Evolutionary conservation across 2,113 vertebrate species (phyloP).

Genomic region (Falco punctatus): DNA sequence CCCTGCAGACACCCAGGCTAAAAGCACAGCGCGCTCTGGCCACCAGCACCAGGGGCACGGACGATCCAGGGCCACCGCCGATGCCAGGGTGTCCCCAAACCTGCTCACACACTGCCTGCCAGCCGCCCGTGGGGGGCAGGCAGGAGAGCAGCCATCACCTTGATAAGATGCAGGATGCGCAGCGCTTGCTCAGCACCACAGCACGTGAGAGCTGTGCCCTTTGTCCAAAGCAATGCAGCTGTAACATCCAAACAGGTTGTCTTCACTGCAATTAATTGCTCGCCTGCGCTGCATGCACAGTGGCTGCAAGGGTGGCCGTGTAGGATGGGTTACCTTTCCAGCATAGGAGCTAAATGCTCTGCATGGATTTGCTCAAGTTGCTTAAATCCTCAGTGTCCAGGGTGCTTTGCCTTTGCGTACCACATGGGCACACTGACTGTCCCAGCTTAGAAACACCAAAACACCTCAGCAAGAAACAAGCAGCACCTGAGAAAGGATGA

Average conservation of each 20-base stretch:
- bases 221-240: background rate
- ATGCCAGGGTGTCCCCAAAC: background rate
- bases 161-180: accelerated
- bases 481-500: background rate
- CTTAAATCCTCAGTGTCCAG: background rate
- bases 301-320: background rate
- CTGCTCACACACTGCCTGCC: background rate
- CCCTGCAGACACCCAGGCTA: background rate
- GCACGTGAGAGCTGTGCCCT: too few relatives aligned
- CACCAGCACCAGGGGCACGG: accelerated
- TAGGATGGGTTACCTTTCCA: background rate
- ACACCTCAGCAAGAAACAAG: background rate
- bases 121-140: too few relatives aligned
- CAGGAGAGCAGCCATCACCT: background rate
- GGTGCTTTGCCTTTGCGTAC: background rate
- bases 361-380: background rate
- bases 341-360: background rate
- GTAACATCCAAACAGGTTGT: background rate
- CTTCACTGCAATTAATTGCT: background rate
- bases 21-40: too few relatives aligned
- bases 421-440: background rate
- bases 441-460: background rate
- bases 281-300: background rate
- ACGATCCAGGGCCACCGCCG: background rate
- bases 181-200: background rate